Percentiles rank a stretch among this genome's conserved stretches.
phyloP scores from a whole-genome alignment of 53 echinoderm and acorn worm species.

The Crossaster papposus region DNA sequence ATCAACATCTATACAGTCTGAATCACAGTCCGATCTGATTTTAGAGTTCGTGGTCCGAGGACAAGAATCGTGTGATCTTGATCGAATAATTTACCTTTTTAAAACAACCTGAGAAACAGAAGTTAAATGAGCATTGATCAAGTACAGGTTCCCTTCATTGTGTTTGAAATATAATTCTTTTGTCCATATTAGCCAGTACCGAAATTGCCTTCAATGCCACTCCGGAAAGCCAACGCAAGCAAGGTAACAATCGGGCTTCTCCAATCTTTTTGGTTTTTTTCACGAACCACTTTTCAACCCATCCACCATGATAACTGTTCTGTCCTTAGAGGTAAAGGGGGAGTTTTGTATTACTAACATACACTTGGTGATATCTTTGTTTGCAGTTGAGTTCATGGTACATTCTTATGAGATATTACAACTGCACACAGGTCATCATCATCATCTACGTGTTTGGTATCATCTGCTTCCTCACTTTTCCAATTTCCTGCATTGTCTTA shows the following conservation, averaged over 20 bases:
- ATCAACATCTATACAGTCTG: too few relatives aligned
- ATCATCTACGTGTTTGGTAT: neutral
- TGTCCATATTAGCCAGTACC: slow-evolving; percentile 24
- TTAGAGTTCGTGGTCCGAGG: too few relatives aligned
- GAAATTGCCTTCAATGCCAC: neutral
- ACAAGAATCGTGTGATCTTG: too few relatives aligned
- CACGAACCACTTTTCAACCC: neutral
- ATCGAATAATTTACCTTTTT: too few relatives aligned
- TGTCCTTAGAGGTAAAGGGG: neutral
- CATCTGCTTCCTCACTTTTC: neutral
- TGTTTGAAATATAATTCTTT: neutral
- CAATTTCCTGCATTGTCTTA: neutral
- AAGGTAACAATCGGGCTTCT: slow-evolving; percentile 21
- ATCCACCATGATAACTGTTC: neutral
- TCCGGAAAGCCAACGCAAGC: slow-evolving; percentile 5
- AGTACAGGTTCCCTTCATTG: neutral
- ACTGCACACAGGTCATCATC: slow-evolving; percentile 12
- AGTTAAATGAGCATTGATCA: neutral
- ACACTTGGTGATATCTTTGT: slow-evolving; percentile 5
- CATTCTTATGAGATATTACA: slow-evolving; percentile 27
- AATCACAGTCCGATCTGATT: too few relatives aligned
- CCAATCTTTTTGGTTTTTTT: neutral
- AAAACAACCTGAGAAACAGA: too few relatives aligned
- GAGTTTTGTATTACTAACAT: neutral
- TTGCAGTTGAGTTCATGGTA: slow-evolving; percentile 28